Evolutionary conservation across 2,113 vertebrate species (phyloP).

Genomic region (Thryonomys swinderianus): DNA sequence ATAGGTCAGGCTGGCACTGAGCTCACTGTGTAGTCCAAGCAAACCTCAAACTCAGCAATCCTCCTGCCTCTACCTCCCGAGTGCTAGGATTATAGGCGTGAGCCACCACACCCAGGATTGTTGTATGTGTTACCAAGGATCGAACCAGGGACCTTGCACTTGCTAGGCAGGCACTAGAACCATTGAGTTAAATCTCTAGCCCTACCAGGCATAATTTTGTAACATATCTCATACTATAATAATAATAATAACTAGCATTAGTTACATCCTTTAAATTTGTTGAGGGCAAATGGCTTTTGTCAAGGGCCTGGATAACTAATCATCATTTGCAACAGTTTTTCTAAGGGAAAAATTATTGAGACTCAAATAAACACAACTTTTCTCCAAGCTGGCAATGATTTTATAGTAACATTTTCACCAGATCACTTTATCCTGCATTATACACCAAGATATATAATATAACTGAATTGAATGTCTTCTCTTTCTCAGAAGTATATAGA

Average conservation of each 20-base stretch:
- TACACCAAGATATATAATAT: not conserved
- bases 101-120: too few relatives aligned
- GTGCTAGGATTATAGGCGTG: too few relatives aligned
- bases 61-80: too few relatives aligned
- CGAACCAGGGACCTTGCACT: too few relatives aligned
- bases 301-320: not conserved
- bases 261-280: not conserved
- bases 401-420: not conserved
- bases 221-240: not conserved
- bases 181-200: too few relatives aligned
- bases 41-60: too few relatives aligned
- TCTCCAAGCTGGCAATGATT: not conserved
- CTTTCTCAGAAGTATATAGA: conserved; percentile 20
- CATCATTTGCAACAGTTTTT: not conserved
- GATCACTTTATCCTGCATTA: not conserved
- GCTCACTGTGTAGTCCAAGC: too few relatives aligned
- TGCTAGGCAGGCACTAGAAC: too few relatives aligned
- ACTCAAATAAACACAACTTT: not conserved
- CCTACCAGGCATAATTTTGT: not conserved
- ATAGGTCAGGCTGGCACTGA: too few relatives aligned
- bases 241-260: not conserved
- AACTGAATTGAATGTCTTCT: not conserved
- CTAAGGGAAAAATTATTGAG: not conserved
- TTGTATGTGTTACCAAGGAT: too few relatives aligned
- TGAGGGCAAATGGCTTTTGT: not conserved